Conservation (phyloP, 2,888 invertebrate genomes). For the Hydrotaea cyrtoneurina region DNA sequence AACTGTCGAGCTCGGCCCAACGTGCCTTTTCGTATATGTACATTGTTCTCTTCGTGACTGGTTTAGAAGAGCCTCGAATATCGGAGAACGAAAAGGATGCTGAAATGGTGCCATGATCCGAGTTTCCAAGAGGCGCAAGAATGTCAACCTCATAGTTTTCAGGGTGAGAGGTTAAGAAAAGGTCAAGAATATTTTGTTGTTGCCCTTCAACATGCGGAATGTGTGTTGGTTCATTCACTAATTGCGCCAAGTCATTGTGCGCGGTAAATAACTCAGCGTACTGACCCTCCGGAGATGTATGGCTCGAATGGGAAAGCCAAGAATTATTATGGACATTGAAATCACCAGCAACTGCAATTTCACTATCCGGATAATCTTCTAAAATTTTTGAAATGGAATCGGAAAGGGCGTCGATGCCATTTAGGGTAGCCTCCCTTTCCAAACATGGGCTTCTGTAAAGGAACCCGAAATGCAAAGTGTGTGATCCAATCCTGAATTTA, state of each 20-base stretch:
- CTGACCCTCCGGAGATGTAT: conserved; percentile 1
- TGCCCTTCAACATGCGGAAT: not conserved
- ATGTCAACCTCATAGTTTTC: not conserved
- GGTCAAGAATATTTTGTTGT: not conserved
- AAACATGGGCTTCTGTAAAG: too few species aligned
- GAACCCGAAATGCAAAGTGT: too few species aligned
- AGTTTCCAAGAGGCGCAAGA: not conserved
- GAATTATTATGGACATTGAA: conserved; percentile 4
- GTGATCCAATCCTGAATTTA: too few species aligned
- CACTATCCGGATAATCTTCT: not conserved
- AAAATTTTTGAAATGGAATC: not conserved
- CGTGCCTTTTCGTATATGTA: too few species aligned
- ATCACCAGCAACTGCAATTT: conserved; percentile 14
- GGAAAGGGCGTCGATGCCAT: not conserved
- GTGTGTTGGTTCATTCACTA: conserved; percentile 6
- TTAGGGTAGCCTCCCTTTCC: not conserved
- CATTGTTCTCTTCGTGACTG: not conserved
- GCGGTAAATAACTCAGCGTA: not conserved
- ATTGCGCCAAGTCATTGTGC: conserved; percentile 1
- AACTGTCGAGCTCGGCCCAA: not conserved
- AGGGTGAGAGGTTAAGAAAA: not conserved
- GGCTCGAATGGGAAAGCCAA: not conserved
- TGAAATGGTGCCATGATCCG: not conserved
- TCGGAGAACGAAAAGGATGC: not conserved
- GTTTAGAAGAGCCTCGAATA: not conserved